Percentiles rank a stretch among this genome's conserved stretches.
These are phyloP conservation scores for Stichopus horrens DNA, from an alignment of 53 echinoderm and acorn worm genomes.

Conservation along the genomic window DNA sequence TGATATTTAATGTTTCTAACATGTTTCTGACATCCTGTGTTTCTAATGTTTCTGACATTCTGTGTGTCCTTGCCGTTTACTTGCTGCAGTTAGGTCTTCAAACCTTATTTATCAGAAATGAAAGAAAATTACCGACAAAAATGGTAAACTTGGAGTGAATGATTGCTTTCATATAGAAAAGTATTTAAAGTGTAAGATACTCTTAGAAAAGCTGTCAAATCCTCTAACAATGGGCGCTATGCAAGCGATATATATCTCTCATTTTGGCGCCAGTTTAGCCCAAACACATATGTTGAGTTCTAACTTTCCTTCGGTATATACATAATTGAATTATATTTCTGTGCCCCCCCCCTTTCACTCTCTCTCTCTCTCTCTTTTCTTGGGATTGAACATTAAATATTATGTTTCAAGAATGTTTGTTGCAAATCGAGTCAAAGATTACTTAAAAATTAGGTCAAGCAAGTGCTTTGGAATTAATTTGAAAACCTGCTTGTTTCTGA, in stretches of 20 bases:
- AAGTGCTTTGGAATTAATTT: background rate
- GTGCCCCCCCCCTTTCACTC: no score
- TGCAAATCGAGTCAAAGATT: background rate
- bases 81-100: no score
- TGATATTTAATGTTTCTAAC: no score
- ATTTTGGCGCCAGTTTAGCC: constrained; percentile 15
- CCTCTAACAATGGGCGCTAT: background rate
- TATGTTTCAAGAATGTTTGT: background rate
- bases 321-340: background rate
- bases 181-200: no score
- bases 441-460: background rate
- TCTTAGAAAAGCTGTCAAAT: no score
- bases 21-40: no score
- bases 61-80: no score
- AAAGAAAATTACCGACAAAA: no score
- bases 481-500: background rate
- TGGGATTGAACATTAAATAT: background rate
- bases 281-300: background rate
- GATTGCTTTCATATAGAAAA: no score
- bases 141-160: no score
- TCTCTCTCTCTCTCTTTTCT: background rate
- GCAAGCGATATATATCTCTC: background rate
- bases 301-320: background rate
- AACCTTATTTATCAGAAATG: no score
- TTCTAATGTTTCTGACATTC: no score